Evolutionary conservation across 2,113 vertebrate genomes (phyloP).

Genomic region (Nannobrachium achirus): DNA sequence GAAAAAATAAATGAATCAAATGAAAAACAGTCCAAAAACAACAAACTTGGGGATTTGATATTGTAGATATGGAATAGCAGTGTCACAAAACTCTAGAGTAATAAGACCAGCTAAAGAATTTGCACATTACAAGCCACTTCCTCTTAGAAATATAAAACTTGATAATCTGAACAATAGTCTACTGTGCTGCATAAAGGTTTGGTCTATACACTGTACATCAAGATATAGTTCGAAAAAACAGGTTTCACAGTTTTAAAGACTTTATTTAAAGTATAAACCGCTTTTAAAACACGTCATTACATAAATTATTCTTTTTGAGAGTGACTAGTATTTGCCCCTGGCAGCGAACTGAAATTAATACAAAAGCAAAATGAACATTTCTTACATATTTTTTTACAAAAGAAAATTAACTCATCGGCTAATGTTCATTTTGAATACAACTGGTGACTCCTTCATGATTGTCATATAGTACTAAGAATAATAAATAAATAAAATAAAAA

Average conservation of each 20-base stretch:
- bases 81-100: constrained; percentile 84
- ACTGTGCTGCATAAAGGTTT: constrained; percentile 87
- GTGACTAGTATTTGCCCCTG: constrained; percentile 97
- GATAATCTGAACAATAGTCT: constrained; percentile 87
- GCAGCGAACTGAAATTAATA: constrained; percentile 98
- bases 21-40: constrained; percentile 72
- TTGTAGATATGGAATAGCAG: constrained; percentile 82
- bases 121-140: constrained; percentile 87
- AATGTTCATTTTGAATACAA: constrained; percentile 91
- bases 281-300: constrained; percentile 99
- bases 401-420: constrained; percentile 88
- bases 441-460: constrained; percentile 98
- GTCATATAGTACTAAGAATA: constrained; percentile 97
- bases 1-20: constrained; percentile 37
- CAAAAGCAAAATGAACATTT: constrained; percentile 98
- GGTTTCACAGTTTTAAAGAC: constrained; percentile 99
- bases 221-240: constrained; percentile 88
- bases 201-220: constrained; percentile 87
- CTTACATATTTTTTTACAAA: constrained; percentile 99
- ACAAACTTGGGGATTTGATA: constrained; percentile 76
- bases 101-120: constrained; percentile 85
- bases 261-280: constrained; percentile 99
- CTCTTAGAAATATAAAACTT: constrained; percentile 88
- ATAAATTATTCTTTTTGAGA: constrained; percentile 98
- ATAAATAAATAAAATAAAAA: constrained; percentile 74